Conservation (phyloP, 1,140 invertebrate species). For the Tetramorium parvispinum region DNA sequence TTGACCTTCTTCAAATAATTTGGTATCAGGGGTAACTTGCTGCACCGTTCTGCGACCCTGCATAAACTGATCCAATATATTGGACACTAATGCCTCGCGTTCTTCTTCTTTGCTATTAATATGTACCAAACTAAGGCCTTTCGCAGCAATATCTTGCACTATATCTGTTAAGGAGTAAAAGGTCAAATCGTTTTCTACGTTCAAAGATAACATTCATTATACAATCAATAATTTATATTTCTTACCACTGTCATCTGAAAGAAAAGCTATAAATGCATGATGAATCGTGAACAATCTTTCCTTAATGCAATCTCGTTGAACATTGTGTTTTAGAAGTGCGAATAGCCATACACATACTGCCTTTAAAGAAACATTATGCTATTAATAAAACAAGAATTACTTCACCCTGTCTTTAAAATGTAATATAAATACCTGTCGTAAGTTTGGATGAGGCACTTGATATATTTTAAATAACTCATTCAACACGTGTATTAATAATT, state of each 20-base stretch:
- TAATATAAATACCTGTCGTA: slow-evolving; percentile 89
- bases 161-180: slow-evolving; percentile 88
- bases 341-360: slow-evolving; percentile 94
- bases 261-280: slow-evolving; percentile 93
- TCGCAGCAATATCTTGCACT: slow-evolving; percentile 96
- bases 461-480: slow-evolving; percentile 90
- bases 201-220: slow-evolving; percentile 9
- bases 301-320: slow-evolving; percentile 89
- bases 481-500: slow-evolving; percentile 89
- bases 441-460: slow-evolving; percentile 92
- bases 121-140: slow-evolving; percentile 95
- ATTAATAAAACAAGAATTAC: slow-evolving; percentile 47
- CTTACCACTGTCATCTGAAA: slow-evolving; percentile 95
- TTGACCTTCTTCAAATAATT: slow-evolving; percentile 95
- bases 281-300: slow-evolving; percentile 90
- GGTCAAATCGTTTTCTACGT: neutral
- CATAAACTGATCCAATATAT: slow-evolving; percentile 93
- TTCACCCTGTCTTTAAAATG: neutral
- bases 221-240: slow-evolving; percentile 44
- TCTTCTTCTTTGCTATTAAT: slow-evolving; percentile 91
- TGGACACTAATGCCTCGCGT: slow-evolving; percentile 90
- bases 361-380: slow-evolving; percentile 83
- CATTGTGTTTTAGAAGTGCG: slow-evolving; percentile 92
- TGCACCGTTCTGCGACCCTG: slow-evolving; percentile 90
- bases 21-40: slow-evolving; percentile 92